Evolutionary conservation across 1,140 invertebrate species (phyloP).

Genomic region (Leptinotarsa texana): DNA sequence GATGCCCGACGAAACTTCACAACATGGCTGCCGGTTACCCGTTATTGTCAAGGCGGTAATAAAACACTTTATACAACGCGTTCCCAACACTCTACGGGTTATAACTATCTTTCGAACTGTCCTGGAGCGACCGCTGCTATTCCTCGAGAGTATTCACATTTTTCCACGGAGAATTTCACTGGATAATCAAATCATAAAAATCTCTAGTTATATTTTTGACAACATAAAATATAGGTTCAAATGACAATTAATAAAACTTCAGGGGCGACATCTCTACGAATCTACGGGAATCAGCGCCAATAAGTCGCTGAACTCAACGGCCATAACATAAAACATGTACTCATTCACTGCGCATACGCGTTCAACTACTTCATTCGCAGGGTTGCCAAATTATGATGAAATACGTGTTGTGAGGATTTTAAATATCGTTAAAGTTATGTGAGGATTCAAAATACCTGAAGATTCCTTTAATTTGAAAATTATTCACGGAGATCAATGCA

Average conservation of each 20-base stretch:
- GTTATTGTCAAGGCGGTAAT: slow-evolving; percentile 52
- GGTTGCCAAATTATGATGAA: too few relatives aligned
- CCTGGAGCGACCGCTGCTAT: background rate
- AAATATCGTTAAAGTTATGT: too few relatives aligned
- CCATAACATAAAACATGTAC: background rate
- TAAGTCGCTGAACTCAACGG: slow-evolving; percentile 25
- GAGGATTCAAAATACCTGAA: too few relatives aligned
- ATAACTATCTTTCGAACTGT: slow-evolving; percentile 6
- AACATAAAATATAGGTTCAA: slow-evolving; percentile 34
- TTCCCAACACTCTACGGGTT: background rate
- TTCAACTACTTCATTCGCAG: background rate
- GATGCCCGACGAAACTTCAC: slow-evolving; percentile 54
- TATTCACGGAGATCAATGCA: too few relatives aligned
- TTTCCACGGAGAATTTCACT: slow-evolving; percentile 7
- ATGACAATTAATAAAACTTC: slow-evolving; percentile 20
- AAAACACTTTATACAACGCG: slow-evolving; percentile 34
- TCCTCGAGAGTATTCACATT: background rate
- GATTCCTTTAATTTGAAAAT: too few relatives aligned
- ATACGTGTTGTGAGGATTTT: too few relatives aligned
- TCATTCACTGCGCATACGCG: slow-evolving; percentile 12
- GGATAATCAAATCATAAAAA: slow-evolving; percentile 21
- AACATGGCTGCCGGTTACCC: slow-evolving; percentile 56
- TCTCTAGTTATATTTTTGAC: slow-evolving; percentile 30
- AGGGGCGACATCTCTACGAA: slow-evolving; percentile 18
- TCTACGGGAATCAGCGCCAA: background rate